phyloP scores from a whole-genome alignment of 2,888 invertebrate species.

The Platerodrilus igneus region DNA sequence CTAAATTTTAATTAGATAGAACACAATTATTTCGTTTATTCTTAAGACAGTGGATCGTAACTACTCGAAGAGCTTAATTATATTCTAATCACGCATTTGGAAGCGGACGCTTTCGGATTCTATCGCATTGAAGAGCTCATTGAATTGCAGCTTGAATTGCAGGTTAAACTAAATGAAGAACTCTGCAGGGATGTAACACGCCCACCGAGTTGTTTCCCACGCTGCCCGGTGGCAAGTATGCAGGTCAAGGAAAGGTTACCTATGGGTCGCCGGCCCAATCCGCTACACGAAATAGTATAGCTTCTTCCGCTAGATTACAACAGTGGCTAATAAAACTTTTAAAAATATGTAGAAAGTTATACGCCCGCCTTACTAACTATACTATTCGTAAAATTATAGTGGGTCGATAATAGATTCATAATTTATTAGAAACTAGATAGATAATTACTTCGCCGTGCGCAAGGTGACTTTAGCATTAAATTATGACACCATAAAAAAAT shows the following conservation, averaged over 20 bases:
- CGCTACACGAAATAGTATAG: constrained; percentile 35
- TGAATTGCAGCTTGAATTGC: constrained; percentile 47
- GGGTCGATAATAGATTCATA: too few species aligned
- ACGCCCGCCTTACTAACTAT: constrained; percentile 3
- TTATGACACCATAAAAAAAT: constrained; percentile 2
- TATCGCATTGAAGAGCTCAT: constrained; percentile 46
- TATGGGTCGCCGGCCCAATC: constrained; percentile 48
- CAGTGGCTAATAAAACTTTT: constrained; percentile 8
- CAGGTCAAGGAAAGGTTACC: constrained; percentile 62
- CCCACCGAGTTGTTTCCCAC: constrained; percentile 50
- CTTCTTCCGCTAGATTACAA: constrained; percentile 37
- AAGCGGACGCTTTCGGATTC: constrained; percentile 46
- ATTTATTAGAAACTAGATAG: too few species aligned
- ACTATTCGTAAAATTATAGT: too few species aligned
- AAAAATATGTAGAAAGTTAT: constrained; percentile 3
- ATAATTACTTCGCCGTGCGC: too few species aligned
- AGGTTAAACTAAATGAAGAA: constrained; percentile 47
- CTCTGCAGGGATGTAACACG: constrained; percentile 52
- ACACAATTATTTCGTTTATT: constrained; percentile 19
- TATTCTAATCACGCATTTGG: constrained; percentile 48
- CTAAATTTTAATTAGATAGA: constrained; percentile 16
- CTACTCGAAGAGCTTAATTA: constrained; percentile 28
- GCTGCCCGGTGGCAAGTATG: constrained; percentile 60
- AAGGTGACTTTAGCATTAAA: too few species aligned
- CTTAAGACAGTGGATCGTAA: constrained; percentile 20